Evolutionary conservation across 64 coral and sea anemone genomes (phyloP).

Genomic region (Montipora capricornis): DNA sequence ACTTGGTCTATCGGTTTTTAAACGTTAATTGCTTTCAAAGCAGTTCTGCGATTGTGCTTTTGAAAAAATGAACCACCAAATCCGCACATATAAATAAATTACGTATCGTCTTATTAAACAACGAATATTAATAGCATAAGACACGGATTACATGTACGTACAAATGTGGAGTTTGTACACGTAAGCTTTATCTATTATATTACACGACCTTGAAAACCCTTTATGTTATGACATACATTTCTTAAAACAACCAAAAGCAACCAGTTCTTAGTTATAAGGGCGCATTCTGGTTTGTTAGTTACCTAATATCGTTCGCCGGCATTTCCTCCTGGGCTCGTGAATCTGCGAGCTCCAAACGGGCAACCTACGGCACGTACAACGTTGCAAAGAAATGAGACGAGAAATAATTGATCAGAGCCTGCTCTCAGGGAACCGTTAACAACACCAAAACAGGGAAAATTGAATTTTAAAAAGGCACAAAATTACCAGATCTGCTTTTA

Average conservation of each 20-base stretch:
- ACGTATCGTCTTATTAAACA: no score
- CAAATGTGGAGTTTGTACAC: no score
- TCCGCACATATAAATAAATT: no score
- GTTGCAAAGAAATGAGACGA: neutral
- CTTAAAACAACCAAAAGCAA: neutral
- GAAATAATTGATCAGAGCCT: neutral
- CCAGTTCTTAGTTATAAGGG: neutral
- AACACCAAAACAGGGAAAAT: neutral
- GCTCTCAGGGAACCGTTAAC: no score
- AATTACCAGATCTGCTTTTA: slow-evolving; percentile 71
- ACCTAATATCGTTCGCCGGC: slow-evolving; percentile 41
- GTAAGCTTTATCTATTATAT: no score
- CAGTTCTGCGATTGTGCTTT: no score
- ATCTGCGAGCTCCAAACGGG: slow-evolving; percentile 54
- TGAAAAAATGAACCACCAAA: no score
- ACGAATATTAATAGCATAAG: no score
- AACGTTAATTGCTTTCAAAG: no score
- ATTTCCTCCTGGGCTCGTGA: slow-evolving; percentile 27
- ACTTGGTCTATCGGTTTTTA: no score
- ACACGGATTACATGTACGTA: no score
- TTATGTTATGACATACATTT: neutral
- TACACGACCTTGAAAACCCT: no score
- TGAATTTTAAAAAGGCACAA: neutral
- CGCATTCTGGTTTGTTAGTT: neutral
- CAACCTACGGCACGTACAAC: slow-evolving; percentile 12